phyloP scores from a whole-genome alignment of 1,140 invertebrate genomes.

The Drosophila ogumai region DNA sequence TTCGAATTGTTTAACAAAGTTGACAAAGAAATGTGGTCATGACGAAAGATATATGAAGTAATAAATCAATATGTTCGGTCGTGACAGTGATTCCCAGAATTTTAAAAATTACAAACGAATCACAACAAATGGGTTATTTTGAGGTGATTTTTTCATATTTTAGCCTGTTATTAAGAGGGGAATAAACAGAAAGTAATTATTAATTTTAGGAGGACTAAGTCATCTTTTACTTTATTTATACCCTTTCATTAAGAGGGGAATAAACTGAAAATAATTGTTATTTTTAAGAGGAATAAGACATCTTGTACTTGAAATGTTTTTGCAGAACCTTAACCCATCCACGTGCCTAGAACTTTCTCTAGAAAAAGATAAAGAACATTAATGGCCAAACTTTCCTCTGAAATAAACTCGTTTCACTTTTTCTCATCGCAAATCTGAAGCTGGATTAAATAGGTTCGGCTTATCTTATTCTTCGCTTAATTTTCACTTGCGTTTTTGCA shows the following conservation, averaged over 20 bases:
- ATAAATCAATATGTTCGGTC: conserved; percentile 27
- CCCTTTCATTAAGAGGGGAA: too few relatives aligned
- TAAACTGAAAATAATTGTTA: too few relatives aligned
- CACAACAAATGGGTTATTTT: not conserved
- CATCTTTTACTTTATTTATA: too few relatives aligned
- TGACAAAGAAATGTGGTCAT: conserved; percentile 31
- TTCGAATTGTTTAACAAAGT: conserved; percentile 29
- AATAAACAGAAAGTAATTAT: too few relatives aligned
- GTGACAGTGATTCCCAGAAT: conserved; percentile 16
- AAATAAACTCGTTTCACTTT: conserved; percentile 23
- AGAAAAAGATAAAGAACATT: not conserved
- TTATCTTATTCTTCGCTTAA: conserved; percentile 37
- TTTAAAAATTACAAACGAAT: not conserved
- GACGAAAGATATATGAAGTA: conserved; percentile 30
- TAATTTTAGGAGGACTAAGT: too few relatives aligned
- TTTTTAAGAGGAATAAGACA: too few relatives aligned
- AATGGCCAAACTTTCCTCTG: conserved; percentile 13
- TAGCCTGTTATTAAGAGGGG: too few relatives aligned
- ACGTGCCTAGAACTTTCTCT: conserved; percentile 9
- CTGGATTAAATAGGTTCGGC: conserved; percentile 11
- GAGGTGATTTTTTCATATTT: not conserved
- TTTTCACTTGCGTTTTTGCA: conserved; percentile 45
- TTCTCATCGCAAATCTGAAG: conserved; percentile 39
- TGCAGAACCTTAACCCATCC: too few relatives aligned
- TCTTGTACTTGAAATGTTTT: not conserved